Percentiles rank a stretch among this genome's conserved stretches.
Evolutionary conservation across 2,797 vertebrate species (phyloP).

Genomic region (Arctocebus calabarensis): DNA sequence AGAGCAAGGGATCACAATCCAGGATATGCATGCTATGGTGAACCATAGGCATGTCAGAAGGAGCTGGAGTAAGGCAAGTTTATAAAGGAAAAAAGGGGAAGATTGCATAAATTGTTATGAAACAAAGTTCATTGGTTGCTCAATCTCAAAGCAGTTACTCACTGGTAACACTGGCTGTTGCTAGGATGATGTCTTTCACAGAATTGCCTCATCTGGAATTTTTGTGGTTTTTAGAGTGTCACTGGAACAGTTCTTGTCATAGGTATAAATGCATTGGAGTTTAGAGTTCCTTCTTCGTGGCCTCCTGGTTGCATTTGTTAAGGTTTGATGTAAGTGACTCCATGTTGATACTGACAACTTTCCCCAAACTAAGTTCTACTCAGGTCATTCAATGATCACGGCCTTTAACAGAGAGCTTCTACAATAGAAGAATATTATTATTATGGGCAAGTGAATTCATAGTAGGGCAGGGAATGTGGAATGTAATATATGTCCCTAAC

Average conservation of each 20-base stretch:
- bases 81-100: not conserved
- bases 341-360: not conserved
- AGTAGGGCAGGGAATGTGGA: not conserved
- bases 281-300: not conserved
- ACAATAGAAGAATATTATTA: not conserved
- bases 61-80: not conserved
- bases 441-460: not conserved
- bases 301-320: not conserved
- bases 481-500: not conserved
- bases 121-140: not conserved
- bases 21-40: not conserved
- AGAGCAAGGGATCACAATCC: not conserved
- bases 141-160: not conserved
- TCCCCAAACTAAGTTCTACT: not conserved
- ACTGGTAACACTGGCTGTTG: not conserved
- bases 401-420: not conserved
- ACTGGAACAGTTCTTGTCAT: not conserved
- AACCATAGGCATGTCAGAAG: not conserved
- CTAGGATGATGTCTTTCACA: not conserved
- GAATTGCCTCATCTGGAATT: not conserved
- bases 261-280: not conserved
- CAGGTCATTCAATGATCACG: not conserved
- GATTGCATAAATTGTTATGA: not conserved
- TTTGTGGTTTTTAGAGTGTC: not conserved
- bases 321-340: not conserved